Evolutionary conservation across 2,888 invertebrate genomes (phyloP).

Genomic region (Drosophila aldrichi): DNA sequence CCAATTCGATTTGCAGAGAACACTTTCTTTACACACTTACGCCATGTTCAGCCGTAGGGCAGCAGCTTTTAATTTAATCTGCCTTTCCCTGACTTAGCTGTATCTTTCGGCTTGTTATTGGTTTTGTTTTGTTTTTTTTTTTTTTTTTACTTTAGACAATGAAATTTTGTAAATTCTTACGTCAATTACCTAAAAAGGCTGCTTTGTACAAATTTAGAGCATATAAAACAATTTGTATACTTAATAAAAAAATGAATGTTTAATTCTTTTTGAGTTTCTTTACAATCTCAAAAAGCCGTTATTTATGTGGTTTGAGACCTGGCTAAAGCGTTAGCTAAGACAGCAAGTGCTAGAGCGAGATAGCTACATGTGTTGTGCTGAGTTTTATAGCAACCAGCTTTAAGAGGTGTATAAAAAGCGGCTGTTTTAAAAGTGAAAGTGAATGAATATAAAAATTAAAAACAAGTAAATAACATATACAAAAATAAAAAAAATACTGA

Average conservation of each 20-base stretch:
- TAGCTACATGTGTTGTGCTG: background rate
- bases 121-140: background rate
- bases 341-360: slow-evolving; percentile 6
- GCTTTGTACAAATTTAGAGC: background rate
- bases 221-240: background rate
- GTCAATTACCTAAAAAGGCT: background rate
- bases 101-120: too few species aligned
- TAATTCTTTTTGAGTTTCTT: background rate
- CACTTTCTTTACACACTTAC: slow-evolving; percentile 10
- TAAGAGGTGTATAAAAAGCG: background rate
- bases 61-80: background rate
- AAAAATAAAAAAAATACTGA: background rate
- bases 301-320: slow-evolving; percentile 14
- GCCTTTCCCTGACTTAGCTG: background rate
- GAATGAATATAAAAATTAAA: background rate
- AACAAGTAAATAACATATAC: background rate
- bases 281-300: background rate
- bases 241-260: background rate
- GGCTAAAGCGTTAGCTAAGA: slow-evolving; percentile 20
- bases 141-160: background rate
- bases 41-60: slow-evolving; percentile 6
- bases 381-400: slow-evolving; percentile 32
- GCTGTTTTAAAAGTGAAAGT: background rate
- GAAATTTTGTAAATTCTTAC: slow-evolving; percentile 2
- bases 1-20: background rate